Evolutionary conservation across 2,888 invertebrate species (phyloP), one percentile per base, ranked within the genome.

Genomic region (Phaedon cochleariae): DNA sequence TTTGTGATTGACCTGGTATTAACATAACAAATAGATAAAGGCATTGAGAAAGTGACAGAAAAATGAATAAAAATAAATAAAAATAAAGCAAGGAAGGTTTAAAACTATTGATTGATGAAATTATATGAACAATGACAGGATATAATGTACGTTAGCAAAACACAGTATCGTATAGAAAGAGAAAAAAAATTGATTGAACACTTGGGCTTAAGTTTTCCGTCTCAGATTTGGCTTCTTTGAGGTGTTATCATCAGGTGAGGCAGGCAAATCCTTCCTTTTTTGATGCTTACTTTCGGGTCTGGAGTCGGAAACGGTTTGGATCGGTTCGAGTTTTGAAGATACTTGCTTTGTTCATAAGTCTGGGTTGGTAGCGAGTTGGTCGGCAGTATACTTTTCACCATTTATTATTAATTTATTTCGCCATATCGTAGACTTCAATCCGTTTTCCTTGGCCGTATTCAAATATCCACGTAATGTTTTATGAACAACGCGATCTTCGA

Each of bases 321-420:
- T 34, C 10, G 31, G 10, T 10, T 34, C 31, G 9, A 34, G 6
- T 9, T 34, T 34, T 9, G 31, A 34, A 34, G 31, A 10, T 34
- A 9, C 9, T 26, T 51, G 51, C 15, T 51, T 5, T 26, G 26
- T 51, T 7, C 3, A 21, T 26, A 51, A n/a, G 17, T 51, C 26
- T 15, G 51, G 26, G 17, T 51, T 29, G 1, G 51, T 17, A 51
- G 51, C 6, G 51, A 51, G 26, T 51, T 51, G 51, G 51, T 51
- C 51, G n/a, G 51, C 51, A 10, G 26, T 51, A 51, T 51, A 51
- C 26, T 17, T 51, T 22, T 22, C 29, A 51, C 51, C 26, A 51
- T 51, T 51, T n/a, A 51, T 22, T 26, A 51, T n/a, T 51, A 26
- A 17, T n/a, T 51, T 26, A 51, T 51, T 51, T 51, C 22, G 51